These are phyloP conservation scores for Adelosebastes latens DNA, from an alignment of 2,797 vertebrate species.

Conservation along the genomic window DNA sequence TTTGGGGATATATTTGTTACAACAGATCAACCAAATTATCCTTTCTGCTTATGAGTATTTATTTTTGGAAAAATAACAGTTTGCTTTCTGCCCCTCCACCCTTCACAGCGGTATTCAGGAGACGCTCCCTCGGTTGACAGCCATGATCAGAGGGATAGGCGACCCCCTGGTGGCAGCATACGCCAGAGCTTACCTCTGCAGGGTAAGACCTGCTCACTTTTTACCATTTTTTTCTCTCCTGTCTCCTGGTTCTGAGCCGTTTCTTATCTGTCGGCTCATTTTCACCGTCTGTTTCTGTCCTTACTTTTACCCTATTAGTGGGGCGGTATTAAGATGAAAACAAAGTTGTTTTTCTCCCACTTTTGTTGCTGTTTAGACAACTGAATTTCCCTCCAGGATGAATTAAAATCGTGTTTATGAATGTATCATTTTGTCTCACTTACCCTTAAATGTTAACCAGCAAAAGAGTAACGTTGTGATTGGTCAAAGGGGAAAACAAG, in stretches of 20 bases:
- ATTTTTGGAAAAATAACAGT: too few relatives aligned
- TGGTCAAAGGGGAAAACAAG: not conserved
- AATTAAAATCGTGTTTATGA: not conserved
- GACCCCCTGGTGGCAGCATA: constrained; percentile 96
- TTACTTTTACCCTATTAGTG: not conserved
- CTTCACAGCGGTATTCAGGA: constrained; percentile 90
- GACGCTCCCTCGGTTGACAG: constrained; percentile 90
- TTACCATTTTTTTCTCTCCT: not conserved
- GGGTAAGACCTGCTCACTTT: constrained; percentile 81
- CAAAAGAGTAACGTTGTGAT: not conserved
- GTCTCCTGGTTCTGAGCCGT: not conserved
- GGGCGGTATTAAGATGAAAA: not conserved
- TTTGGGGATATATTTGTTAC: not conserved
- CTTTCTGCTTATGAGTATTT: not conserved
- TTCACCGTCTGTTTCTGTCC: not conserved
- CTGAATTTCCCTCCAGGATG: not conserved
- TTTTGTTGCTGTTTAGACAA: not conserved
- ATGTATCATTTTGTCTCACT: not conserved
- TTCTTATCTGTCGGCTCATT: not conserved
- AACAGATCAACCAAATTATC: not conserved
- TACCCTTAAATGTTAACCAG: not conserved
- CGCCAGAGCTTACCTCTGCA: constrained; percentile 95
- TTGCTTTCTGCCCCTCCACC: not conserved
- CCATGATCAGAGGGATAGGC: constrained; percentile 95
- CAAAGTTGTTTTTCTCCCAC: not conserved